Percentiles rank a stretch among this genome's conserved stretches.
Evolutionary conservation across 2,888 invertebrate genomes (phyloP).

Genomic region (Glyphotaelius pellucidus): DNA sequence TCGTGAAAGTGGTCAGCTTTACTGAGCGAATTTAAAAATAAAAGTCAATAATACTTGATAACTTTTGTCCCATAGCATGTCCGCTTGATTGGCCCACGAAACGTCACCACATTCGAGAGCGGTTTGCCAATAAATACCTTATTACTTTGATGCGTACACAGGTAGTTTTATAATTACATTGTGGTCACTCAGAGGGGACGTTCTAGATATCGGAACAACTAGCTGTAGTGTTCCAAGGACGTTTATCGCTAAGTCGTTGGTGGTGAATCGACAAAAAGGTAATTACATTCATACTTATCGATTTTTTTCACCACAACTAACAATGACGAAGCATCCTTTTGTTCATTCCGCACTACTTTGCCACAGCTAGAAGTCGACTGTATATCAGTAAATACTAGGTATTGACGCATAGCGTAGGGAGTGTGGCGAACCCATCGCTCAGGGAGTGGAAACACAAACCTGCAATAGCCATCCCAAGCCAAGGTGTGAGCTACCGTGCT

Average conservation of each 20-base stretch:
- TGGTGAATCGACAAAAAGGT: neutral
- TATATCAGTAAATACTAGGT: neutral
- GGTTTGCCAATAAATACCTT: neutral
- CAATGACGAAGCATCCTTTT: neutral
- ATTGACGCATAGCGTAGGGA: too few relatives aligned
- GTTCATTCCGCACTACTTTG: neutral
- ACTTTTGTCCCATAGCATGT: neutral
- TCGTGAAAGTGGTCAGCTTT: neutral
- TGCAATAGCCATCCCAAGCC: too few relatives aligned
- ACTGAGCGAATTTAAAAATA: too few relatives aligned
- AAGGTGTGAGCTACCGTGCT: too few relatives aligned
- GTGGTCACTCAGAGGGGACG: neutral
- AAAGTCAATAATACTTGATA: too few relatives aligned
- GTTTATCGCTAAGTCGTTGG: neutral
- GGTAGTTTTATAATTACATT: neutral
- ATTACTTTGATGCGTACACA: neutral
- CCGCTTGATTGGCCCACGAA: neutral
- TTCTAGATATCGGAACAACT: neutral
- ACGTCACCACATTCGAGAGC: neutral
- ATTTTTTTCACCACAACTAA: neutral
- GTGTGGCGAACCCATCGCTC: too few relatives aligned
- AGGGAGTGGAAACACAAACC: too few relatives aligned
- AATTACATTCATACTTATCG: neutral
- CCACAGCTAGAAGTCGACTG: neutral
- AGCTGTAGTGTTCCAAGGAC: neutral